Conservation (phyloP, 2,888 invertebrate species). For the Pristionchus mayeri region DNA sequence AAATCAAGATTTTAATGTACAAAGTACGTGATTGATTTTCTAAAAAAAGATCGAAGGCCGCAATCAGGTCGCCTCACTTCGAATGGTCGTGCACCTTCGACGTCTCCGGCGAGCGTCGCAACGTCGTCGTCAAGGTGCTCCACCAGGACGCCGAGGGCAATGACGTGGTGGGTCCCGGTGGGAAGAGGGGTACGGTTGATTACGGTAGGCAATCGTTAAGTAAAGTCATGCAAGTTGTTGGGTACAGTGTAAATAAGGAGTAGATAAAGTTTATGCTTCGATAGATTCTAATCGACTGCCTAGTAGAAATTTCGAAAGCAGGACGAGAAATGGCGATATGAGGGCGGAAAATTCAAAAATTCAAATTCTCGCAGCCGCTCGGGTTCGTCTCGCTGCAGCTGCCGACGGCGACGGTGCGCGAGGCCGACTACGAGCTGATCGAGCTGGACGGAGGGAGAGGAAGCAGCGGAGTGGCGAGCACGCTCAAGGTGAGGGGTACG, state of each 20-base stretch:
- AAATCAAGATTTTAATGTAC: too few species aligned
- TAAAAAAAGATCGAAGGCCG: not conserved
- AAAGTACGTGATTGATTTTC: too few species aligned
- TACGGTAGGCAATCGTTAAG: not conserved
- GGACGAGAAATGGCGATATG: not conserved
- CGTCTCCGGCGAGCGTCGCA: slow-evolving; percentile 59
- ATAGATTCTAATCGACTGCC: too few species aligned
- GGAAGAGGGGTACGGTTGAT: not conserved
- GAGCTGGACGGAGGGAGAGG: slow-evolving; percentile 53
- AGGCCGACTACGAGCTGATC: slow-evolving; percentile 56
- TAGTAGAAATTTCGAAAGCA: too few species aligned
- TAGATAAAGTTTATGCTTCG: too few species aligned
- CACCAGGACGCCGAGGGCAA: slow-evolving; percentile 54
- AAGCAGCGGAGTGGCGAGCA: slow-evolving; percentile 51
- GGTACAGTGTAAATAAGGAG: too few species aligned
- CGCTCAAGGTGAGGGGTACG: slow-evolving; percentile 52
- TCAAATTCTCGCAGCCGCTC: slow-evolving; percentile 51
- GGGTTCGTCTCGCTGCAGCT: slow-evolving; percentile 56
- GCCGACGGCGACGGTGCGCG: slow-evolving; percentile 47
- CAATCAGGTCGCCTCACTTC: slow-evolving; percentile 39
- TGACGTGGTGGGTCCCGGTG: slow-evolving; percentile 32
- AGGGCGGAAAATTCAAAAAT: not conserved
- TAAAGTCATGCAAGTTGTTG: not conserved
- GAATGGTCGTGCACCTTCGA: slow-evolving; percentile 62
- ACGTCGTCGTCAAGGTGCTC: slow-evolving; percentile 59